Conservation (phyloP, 2,888 invertebrate species). For the Suillia variegata region DNA sequence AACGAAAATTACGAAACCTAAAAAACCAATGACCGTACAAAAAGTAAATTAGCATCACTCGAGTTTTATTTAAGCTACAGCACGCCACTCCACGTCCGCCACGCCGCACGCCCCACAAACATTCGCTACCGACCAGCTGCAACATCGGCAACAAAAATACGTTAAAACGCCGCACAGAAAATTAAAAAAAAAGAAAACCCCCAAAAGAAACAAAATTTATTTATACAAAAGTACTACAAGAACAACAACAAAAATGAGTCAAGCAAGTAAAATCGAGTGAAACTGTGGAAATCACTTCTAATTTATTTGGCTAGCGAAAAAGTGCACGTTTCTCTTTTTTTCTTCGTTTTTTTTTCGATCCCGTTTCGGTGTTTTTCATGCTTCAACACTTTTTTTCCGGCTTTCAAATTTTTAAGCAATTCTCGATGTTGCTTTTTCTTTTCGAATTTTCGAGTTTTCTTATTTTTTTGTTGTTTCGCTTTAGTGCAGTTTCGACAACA, state of each 20-base stretch:
- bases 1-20: not conserved
- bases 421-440: not conserved
- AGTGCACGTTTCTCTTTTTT: too few relatives aligned
- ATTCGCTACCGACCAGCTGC: not conserved
- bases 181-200: too few relatives aligned
- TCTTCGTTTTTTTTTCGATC: too few relatives aligned
- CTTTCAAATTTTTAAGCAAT: not conserved
- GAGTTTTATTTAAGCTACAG: not conserved
- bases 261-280: not conserved
- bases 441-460: too few relatives aligned
- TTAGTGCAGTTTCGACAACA: too few relatives aligned
- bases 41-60: constrained; percentile 27
- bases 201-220: too few relatives aligned
- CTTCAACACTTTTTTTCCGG: constrained; percentile 1
- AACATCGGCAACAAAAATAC: not conserved
- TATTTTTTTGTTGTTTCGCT: too few relatives aligned
- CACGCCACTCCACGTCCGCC: not conserved
- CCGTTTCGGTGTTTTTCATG: not conserved
- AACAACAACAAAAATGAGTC: too few relatives aligned
- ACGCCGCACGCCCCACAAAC: too few relatives aligned
- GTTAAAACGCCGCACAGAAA: too few relatives aligned
- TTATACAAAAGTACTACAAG: too few relatives aligned
- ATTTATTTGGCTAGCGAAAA: constrained; percentile 18
- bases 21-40: constrained; percentile 26
- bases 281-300: constrained; percentile 21